These are phyloP conservation scores for Apis laboriosa DNA, from an alignment of 1,140 invertebrate species.

Conservation along the genomic window DNA sequence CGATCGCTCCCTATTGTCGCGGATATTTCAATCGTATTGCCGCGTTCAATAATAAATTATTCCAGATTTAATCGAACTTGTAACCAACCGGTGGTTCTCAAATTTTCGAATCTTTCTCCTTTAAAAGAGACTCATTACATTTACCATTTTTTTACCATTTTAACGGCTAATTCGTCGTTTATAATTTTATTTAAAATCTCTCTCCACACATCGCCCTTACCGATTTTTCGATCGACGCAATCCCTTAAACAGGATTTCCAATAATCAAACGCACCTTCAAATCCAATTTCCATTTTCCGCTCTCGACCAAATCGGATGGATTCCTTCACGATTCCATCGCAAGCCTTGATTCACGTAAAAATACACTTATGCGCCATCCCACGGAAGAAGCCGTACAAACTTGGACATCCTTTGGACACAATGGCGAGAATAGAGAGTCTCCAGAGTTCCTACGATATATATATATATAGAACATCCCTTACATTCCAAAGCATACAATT, in stretches of 20 bases:
- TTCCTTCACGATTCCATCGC: not conserved
- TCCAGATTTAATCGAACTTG: not conserved
- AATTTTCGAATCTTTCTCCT: not conserved
- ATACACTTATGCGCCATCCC: not conserved
- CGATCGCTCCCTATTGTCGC: conserved; percentile 4
- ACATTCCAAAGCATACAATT: not conserved
- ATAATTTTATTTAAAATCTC: no score
- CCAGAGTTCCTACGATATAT: not conserved
- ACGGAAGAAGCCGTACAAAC: conserved; percentile 1
- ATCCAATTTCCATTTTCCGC: not conserved
- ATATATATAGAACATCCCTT: not conserved
- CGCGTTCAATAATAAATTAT: conserved; percentile 17
- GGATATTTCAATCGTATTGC: not conserved
- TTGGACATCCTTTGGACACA: not conserved
- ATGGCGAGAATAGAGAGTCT: not conserved
- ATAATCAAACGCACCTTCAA: no score
- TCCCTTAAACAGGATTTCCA: no score
- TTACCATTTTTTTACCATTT: not conserved
- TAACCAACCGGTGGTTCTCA: not conserved
- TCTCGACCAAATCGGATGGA: not conserved
- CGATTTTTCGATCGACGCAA: not conserved
- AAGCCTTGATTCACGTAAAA: not conserved
- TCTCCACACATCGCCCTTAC: no score
- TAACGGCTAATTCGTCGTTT: no score
- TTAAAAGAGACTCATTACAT: no score